A percentile compares a stretch with the other conserved stretches of the same genome.
Evolutionary conservation across 2,113 vertebrate genomes (phyloP).

Genomic region (Tauraco erythrolophus): DNA sequence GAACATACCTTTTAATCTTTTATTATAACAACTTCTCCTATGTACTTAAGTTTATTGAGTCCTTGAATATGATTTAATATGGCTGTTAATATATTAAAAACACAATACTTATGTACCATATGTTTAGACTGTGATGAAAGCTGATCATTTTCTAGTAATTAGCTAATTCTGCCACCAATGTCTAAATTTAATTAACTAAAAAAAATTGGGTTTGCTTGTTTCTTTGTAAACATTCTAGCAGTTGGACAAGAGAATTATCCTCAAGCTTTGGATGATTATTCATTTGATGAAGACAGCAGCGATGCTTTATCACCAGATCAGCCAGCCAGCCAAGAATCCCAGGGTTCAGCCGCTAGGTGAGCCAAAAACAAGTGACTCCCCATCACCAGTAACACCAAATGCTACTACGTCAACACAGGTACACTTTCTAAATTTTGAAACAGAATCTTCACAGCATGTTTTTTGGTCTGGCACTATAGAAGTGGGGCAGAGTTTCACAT

Average conservation of each 20-base stretch:
- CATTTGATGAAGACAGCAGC: slow-evolving; percentile 94
- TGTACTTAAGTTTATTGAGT: neutral
- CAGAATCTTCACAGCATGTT: neutral
- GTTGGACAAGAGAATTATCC: slow-evolving; percentile 91
- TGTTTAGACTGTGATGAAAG: neutral
- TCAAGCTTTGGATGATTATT: slow-evolving; percentile 85
- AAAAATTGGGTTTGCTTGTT: neutral
- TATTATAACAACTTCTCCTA: neutral
- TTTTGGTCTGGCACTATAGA: neutral
- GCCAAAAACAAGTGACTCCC: slow-evolving; percentile 79
- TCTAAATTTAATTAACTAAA: neutral
- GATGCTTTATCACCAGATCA: slow-evolving; percentile 96
- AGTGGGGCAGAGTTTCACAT: neutral
- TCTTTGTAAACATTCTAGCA: slow-evolving; percentile 49
- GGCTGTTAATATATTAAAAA: neutral
- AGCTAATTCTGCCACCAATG: neutral
- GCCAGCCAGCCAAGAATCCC: slow-evolving; percentile 95
- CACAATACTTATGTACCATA: neutral
- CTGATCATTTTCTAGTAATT: neutral
- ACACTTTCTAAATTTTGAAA: neutral
- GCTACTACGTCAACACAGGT: slow-evolving; percentile 77
- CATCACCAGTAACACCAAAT: slow-evolving; percentile 76
- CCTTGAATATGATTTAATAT: neutral
- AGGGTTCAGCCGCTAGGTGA: slow-evolving; percentile 85
- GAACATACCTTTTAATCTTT: neutral